Evolutionary conservation across 2,797 vertebrate genomes (phyloP), one percentile per base, ranked within the genome.

Genomic region (Protosalanx chinensis): DNA sequence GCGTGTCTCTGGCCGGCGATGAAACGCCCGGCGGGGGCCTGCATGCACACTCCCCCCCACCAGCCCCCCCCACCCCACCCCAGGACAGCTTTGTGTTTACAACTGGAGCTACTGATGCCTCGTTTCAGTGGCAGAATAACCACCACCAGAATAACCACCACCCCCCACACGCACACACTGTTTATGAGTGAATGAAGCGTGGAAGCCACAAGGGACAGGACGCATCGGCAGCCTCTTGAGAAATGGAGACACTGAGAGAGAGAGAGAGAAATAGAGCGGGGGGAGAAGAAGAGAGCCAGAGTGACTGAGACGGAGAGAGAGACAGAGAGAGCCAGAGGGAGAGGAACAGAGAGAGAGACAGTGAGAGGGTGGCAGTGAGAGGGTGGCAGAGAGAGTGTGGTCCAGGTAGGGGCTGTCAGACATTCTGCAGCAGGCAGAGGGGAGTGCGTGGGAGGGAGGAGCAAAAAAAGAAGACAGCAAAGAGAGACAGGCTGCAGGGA

Each of bases 31-130:
- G 29, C 71, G n/a, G 18, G 77, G 73, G 79, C 82, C 85, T 82
- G 65, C 68, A 76, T 79, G 85, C 71, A 75, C 23, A 1, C 23
- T 1, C 23, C 23, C 23, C 23, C 23, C 23, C 23, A 27, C 23
- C 23, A 27, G 3, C 33, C 33, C 33, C 33, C 33, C 6, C 37
- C 8, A 6, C 5, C 35, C 1, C 35, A 37, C 35, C 5, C 35
- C 5, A 6, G 8, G 6, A 60, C 69, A 75, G 67, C 68, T 79
- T 81, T 72, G 65, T n/a, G 64, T 63, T 73, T 76, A 83, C 77
- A 82, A 78, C 72, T 67, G 66, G 46, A 85, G 68, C 79, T 82
- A 77, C 84, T 85, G 79, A 81, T 81, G 64, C 81, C 79, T 74
- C 75, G 74, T 78, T 75, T 74, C 69, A 80, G 73, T 71, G 60